These are phyloP conservation scores for Vandiemenella viatica DNA, from an alignment of 2,888 invertebrate species.

Conservation along the genomic window DNA sequence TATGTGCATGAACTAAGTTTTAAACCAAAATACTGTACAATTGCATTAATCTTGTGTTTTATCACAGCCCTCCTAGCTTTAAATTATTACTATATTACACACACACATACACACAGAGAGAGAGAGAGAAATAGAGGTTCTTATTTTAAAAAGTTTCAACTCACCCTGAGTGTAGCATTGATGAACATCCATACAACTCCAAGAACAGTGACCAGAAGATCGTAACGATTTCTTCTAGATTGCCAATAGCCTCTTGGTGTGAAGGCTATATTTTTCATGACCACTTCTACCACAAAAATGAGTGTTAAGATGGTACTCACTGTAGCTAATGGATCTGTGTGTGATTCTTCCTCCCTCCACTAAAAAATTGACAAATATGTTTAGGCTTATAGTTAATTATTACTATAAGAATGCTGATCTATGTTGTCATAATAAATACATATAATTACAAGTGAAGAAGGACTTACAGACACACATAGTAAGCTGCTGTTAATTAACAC, in stretches of 20 bases:
- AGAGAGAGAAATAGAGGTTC: too few species aligned
- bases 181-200: conserved; percentile 95
- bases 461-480: conserved; percentile 73
- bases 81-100: too few species aligned
- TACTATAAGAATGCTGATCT: too few species aligned
- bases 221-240: conserved; percentile 91
- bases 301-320: conserved; percentile 80
- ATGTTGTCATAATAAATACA: too few species aligned
- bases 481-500: conserved; percentile 87
- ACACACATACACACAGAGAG: too few species aligned
- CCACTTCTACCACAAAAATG: conserved; percentile 87
- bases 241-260: conserved; percentile 98
- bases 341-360: conserved; percentile 73
- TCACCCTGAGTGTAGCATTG: conserved; percentile 71
- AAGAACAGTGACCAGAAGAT: conserved; percentile 88
- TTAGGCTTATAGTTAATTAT: too few species aligned
- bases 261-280: conserved; percentile 97
- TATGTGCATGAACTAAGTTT: too few species aligned
- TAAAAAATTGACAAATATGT: conserved; percentile 32
- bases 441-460: too few species aligned
- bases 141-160: too few species aligned
- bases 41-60: too few species aligned
- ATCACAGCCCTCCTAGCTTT: too few species aligned
- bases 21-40: too few species aligned
- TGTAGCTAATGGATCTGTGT: conserved; percentile 68